phyloP scores from a whole-genome alignment of 2,113 vertebrate species.

The Alligator mississippiensis region DNA sequence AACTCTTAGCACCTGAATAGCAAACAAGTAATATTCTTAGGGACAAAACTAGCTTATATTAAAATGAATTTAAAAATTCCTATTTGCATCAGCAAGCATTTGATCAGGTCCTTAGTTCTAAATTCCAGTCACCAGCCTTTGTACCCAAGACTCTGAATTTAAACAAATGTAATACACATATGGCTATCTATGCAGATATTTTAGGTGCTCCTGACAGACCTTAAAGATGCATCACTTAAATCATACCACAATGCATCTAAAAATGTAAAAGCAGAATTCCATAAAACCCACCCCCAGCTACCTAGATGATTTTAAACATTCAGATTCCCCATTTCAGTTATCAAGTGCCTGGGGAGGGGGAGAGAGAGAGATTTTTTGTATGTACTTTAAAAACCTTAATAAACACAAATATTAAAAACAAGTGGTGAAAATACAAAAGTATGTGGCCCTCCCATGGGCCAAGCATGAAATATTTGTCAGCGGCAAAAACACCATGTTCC shows the following conservation, averaged over 20 bases:
- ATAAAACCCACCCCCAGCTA: rapidly evolving
- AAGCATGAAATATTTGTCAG: too few species aligned
- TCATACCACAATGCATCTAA: rapidly evolving
- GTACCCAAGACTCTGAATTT: background rate
- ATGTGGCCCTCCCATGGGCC: too few species aligned
- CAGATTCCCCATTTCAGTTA: background rate
- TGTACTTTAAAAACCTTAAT: too few species aligned
- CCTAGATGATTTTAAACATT: rapidly evolving
- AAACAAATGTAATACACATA: background rate
- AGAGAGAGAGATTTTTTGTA: too few species aligned
- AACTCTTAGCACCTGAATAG: background rate
- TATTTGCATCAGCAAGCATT: background rate
- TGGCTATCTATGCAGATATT: background rate
- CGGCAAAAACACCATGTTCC: too few species aligned
- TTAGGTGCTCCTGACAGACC: background rate
- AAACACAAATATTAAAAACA: too few species aligned
- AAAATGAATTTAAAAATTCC: background rate
- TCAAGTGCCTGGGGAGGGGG: background rate
- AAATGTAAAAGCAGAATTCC: rapidly evolving
- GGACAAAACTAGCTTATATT: background rate
- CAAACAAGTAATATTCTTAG: background rate
- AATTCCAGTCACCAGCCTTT: background rate
- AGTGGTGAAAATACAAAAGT: too few species aligned
- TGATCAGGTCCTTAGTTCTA: background rate
- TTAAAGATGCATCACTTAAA: rapidly evolving